These are phyloP conservation scores for Listronotus bonariensis DNA, from an alignment of 1,140 invertebrate genomes.

Conservation along the genomic window DNA sequence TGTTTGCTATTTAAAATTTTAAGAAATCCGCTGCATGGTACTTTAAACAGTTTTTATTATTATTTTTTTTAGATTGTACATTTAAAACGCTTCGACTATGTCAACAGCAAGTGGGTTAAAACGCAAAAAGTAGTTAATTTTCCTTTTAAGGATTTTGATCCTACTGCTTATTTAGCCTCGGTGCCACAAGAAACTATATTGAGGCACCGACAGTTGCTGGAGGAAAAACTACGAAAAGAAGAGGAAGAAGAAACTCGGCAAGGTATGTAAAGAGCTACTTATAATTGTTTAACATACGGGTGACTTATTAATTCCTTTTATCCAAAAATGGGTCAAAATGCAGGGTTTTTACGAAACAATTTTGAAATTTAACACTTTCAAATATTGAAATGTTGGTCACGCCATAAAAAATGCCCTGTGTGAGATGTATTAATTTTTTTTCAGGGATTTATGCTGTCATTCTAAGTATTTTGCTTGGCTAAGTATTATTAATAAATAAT, in stretches of 20 bases:
- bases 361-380: too few relatives aligned
- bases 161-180: conserved; percentile 76
- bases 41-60: too few relatives aligned
- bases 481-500: too few relatives aligned
- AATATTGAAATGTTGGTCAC: too few relatives aligned
- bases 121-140: conserved; percentile 91
- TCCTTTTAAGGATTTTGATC: conserved; percentile 81
- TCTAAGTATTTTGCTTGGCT: too few relatives aligned
- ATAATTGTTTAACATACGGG: neutral
- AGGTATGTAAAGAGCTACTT: conserved; percentile 4
- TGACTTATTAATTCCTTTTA: neutral
- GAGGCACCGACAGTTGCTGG: conserved; percentile 63
- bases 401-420: too few relatives aligned
- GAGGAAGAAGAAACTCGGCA: conserved; percentile 21
- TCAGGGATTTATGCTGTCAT: too few relatives aligned
- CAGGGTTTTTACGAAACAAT: too few relatives aligned
- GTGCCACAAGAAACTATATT: conserved; percentile 76
- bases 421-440: too few relatives aligned
- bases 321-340: too few relatives aligned
- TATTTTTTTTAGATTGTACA: conserved; percentile 75
- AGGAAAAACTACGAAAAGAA: conserved; percentile 41
- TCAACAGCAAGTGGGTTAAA: conserved; percentile 90
- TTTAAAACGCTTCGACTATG: conserved; percentile 86
- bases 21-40: too few relatives aligned
- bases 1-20: too few relatives aligned